phyloP scores from a whole-genome alignment of 2,113 vertebrate species.

The Hemicordylus capensis region DNA sequence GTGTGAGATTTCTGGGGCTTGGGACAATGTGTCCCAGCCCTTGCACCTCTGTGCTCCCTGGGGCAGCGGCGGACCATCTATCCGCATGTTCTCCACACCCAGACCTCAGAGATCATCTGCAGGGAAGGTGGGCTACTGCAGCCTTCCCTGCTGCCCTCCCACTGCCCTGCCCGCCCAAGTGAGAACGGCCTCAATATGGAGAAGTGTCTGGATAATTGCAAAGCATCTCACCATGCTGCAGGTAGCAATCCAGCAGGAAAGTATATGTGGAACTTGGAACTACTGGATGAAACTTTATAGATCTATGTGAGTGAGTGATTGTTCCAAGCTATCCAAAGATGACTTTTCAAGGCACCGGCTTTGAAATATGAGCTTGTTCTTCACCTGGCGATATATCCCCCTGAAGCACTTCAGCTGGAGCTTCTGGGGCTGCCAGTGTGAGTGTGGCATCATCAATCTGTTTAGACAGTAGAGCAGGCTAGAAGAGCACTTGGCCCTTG shows the following conservation, averaged over 20 bases:
- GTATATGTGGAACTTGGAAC: not conserved
- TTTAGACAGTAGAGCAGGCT: not conserved
- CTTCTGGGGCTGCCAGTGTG: not conserved
- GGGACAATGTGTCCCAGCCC: too few relatives aligned
- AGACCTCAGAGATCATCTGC: too few relatives aligned
- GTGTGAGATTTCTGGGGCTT: too few relatives aligned
- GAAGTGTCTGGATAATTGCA: not conserved
- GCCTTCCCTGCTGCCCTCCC: too few relatives aligned
- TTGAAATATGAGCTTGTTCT: constrained; percentile 9
- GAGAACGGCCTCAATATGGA: not conserved
- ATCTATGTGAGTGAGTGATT: not conserved
- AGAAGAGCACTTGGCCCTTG: not conserved
- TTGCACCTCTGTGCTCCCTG: too few relatives aligned
- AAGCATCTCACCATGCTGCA: not conserved
- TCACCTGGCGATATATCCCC: not conserved
- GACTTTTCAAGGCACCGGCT: not conserved
- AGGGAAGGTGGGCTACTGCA: too few relatives aligned
- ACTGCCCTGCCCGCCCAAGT: too few relatives aligned
- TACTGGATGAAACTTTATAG: not conserved
- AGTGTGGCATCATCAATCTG: not conserved
- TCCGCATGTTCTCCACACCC: too few relatives aligned
- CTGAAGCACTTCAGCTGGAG: not conserved
- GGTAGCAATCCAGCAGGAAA: not conserved
- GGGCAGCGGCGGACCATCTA: too few relatives aligned
- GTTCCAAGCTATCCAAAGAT: not conserved